Base-by-base conservation (phyloP, 2,113 vertebrate genomes). In the Ictalurus furcatus region DNA sequence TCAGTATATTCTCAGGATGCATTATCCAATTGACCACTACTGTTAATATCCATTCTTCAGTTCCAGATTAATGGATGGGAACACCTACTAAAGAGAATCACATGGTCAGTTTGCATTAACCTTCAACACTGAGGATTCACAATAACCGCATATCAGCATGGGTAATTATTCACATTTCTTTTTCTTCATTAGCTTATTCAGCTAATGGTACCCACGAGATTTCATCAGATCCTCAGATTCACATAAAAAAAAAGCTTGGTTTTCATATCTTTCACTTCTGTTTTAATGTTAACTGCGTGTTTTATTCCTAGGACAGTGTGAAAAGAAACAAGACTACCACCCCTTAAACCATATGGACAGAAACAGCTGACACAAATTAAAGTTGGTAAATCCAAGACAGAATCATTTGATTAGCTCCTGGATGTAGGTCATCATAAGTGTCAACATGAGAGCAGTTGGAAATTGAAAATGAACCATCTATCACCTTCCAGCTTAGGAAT, bases 401-500 rank as follows among this genome's bases (percentile, higher is more conserved):
- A 82, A 44, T 73, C 40, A 78, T 76, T 82, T 88, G 73, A 84
- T 76, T 73, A 58, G 30, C 44, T 84, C 13, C 1, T 56, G 76
- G 84, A 86, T 89, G 30, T 90, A 58, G 6, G 65, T 78, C 23
- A 59, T 80, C 61, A 91, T 93, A 88, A 88, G 48, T 92, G 90
- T 88, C 80, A 89, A 87, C 83, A 73, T 71, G 63, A 87, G 54
- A 69, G 89, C 92, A 83, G 83, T 85, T 89, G 54, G 78, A 61
- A 74, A 86, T 58, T 90, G 4, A 93, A 93, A 92, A 95, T 94
- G 93, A 94, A 94, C 85, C 92, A 40, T 94, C 93, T 82, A 91
- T 91, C 67, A 94, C 91, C 16, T 93, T 91, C 88, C 92, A 94
- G 90, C 94, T 93, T 83, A 92, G 94, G 92, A 93, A 92, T 91